Percentiles rank a stretch among this genome's conserved stretches.
Conservation (phyloP, 2,113 vertebrate genomes). For the Ciconia stormi region DNA sequence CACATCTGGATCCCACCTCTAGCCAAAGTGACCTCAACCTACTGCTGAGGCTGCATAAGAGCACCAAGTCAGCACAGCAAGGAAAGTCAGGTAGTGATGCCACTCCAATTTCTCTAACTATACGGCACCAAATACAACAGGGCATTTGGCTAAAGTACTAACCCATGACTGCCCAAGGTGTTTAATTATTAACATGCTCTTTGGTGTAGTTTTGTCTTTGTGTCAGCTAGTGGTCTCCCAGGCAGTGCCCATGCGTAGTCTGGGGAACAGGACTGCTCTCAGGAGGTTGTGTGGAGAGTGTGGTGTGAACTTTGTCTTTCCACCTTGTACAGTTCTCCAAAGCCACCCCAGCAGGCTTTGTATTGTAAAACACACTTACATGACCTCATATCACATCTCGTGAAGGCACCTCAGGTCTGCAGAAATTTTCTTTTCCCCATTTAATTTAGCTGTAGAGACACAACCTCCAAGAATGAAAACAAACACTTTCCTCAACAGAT, state of each 20-base stretch:
- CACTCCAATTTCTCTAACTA: background rate
- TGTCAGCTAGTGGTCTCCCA: background rate
- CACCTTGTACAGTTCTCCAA: background rate
- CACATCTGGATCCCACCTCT: background rate
- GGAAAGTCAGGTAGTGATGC: background rate
- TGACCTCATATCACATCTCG: background rate
- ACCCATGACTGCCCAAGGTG: background rate
- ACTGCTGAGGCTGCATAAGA: background rate
- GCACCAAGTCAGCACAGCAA: background rate
- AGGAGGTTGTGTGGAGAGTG: rapidly evolving
- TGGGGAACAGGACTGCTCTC: background rate
- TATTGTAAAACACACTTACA: background rate
- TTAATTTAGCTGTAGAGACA: background rate
- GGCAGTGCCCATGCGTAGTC: background rate
- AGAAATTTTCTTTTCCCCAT: background rate
- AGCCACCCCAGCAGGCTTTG: background rate
- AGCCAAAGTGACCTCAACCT: background rate
- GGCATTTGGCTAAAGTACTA: background rate
- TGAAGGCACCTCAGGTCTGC: background rate
- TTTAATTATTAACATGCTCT: background rate
- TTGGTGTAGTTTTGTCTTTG: background rate
- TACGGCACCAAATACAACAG: background rate
- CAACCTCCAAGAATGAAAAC: background rate
- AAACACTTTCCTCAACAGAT: background rate
- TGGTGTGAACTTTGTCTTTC: background rate